A percentile compares a stretch with the other conserved stretches of the same genome.
These are phyloP conservation scores for Crotalus horridus DNA, from an alignment of 2,113 vertebrate species.

Conservation along the genomic window DNA sequence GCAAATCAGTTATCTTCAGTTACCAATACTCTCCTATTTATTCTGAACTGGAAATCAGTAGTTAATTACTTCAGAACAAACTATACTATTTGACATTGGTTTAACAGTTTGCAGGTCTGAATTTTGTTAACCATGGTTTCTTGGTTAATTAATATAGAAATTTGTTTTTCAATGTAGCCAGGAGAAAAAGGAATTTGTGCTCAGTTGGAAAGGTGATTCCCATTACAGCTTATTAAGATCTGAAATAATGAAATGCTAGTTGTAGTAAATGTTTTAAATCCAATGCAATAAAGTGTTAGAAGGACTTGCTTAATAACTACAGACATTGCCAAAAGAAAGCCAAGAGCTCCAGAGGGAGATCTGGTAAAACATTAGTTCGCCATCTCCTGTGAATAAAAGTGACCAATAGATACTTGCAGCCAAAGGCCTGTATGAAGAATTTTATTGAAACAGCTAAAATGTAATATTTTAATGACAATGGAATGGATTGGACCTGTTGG, in stretches of 20 bases:
- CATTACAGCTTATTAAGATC: not conserved
- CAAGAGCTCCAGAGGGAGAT: slow-evolving; percentile 19
- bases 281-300: slow-evolving; percentile 8
- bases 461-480: not conserved
- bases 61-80: not conserved
- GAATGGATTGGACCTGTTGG: not conserved
- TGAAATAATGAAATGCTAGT: not conserved
- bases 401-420: slow-evolving; percentile 27
- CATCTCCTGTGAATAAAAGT: not conserved
- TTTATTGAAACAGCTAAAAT: not conserved
- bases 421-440: not conserved
- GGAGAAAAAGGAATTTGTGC: not conserved
- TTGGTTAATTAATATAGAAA: not conserved
- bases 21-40: not conserved
- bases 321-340: slow-evolving; percentile 5
- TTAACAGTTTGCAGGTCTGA: not conserved
- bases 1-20: not conserved
- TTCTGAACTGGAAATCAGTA: not conserved
- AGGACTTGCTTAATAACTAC: not conserved
- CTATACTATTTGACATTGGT: not conserved
- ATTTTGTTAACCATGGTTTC: not conserved
- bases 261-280: not conserved
- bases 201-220: not conserved
- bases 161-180: not conserved
- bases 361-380: not conserved